Conservation (phyloP, 2,113 vertebrate species). For the Halichoeres trimaculatus region DNA sequence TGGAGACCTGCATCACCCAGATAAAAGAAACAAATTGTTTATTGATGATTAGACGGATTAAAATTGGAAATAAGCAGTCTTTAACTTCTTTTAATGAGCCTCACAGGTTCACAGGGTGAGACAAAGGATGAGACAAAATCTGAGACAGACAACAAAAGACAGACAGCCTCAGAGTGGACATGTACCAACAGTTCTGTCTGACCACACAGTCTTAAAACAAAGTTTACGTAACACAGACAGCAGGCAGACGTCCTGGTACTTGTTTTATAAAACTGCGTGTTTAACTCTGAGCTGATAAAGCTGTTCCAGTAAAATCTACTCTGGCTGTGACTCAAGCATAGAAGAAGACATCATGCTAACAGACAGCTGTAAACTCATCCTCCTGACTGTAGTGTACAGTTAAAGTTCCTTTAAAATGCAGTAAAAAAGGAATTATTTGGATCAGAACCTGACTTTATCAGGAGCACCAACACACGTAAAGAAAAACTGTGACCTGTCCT, state of each 20-base stretch:
- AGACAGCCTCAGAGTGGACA: too few relatives aligned
- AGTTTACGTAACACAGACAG: too few relatives aligned
- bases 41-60: too few relatives aligned
- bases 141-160: too few relatives aligned
- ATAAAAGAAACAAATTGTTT: too few relatives aligned
- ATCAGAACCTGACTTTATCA: constrained; percentile 15
- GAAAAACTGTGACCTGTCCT: constrained; percentile 28
- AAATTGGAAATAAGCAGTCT: too few relatives aligned
- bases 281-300: not conserved
- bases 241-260: constrained; percentile 1
- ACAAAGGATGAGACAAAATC: too few relatives aligned
- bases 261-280: constrained; percentile 3
- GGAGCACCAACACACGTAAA: constrained; percentile 23
- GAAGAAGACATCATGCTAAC: constrained; percentile 29
- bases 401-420: constrained; percentile 9
- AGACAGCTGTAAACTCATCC: constrained; percentile 13
- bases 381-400: constrained; percentile 13
- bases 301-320: not conserved
- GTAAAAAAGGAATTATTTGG: constrained; percentile 40
- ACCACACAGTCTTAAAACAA: too few relatives aligned
- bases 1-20: too few relatives aligned
- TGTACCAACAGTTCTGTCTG: too few relatives aligned
- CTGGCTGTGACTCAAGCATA: constrained; percentile 15
- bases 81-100: too few relatives aligned
- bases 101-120: too few relatives aligned